Evolutionary conservation across 2,888 invertebrate genomes (phyloP).

Genomic region (Gastracanthus pulcherrimus): DNA sequence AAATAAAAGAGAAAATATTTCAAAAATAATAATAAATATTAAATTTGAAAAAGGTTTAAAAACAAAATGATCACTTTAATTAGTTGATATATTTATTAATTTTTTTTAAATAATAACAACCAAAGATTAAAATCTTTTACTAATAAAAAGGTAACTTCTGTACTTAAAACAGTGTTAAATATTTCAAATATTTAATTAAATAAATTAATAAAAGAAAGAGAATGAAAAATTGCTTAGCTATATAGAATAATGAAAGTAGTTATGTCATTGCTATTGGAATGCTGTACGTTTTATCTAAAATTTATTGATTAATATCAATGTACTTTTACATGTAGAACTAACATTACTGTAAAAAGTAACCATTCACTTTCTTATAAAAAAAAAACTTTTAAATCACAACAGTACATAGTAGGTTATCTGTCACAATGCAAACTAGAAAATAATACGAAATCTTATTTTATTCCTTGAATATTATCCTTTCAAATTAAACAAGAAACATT

Average conservation of each 20-base stretch:
- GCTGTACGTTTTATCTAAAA: not conserved
- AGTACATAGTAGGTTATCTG: not conserved
- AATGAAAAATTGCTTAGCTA: not conserved
- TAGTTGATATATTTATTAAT: too few relatives aligned
- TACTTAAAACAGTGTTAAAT: too few relatives aligned
- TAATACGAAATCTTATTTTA: not conserved
- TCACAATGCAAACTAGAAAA: not conserved
- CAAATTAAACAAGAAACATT: not conserved
- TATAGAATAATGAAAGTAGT: not conserved
- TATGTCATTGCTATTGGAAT: not conserved
- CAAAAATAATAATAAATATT: not conserved
- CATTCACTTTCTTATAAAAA: not conserved
- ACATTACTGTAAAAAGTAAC: not conserved
- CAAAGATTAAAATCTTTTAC: too few relatives aligned
- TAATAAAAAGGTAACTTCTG: too few relatives aligned
- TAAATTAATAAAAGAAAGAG: too few relatives aligned
- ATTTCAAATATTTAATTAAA: too few relatives aligned
- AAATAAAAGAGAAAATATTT: not conserved
- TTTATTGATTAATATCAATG: not conserved
- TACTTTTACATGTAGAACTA: not conserved
- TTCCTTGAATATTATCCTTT: not conserved
- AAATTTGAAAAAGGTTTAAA: too few relatives aligned
- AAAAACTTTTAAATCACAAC: not conserved
- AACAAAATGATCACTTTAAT: too few relatives aligned
- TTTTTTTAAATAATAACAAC: too few relatives aligned